Evolutionary conservation across 2,113 vertebrate species (phyloP).

Genomic region (Ageneiosus marmoratus): DNA sequence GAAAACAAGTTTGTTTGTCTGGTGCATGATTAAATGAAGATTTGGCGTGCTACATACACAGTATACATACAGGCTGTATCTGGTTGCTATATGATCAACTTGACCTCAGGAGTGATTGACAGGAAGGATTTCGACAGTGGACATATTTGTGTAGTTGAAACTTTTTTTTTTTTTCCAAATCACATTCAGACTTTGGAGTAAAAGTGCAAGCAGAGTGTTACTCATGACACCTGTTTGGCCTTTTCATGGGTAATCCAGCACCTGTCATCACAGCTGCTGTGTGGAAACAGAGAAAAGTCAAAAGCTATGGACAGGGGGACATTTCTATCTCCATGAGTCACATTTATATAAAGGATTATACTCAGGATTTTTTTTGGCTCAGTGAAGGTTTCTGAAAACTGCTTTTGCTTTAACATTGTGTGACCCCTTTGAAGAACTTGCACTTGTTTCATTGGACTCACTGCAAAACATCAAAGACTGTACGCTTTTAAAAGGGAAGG

Average conservation of each 20-base stretch:
- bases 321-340: slow-evolving; percentile 27
- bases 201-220: background rate
- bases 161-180: background rate
- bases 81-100: background rate
- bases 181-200: slow-evolving; percentile 1
- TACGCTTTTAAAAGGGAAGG: background rate
- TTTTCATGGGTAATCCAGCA: slow-evolving; percentile 16
- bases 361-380: background rate
- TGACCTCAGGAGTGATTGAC: background rate
- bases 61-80: background rate
- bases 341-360: slow-evolving; percentile 13
- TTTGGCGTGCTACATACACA: background rate
- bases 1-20: background rate
- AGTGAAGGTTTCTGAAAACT: background rate
- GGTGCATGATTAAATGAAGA: background rate
- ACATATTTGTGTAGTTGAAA: background rate
- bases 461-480: background rate
- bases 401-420: background rate
- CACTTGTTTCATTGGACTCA: background rate
- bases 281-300: slow-evolving; percentile 22
- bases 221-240: slow-evolving; percentile 28
- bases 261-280: slow-evolving; percentile 36
- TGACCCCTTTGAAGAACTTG: background rate
- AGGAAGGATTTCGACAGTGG: background rate
- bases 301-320: slow-evolving; percentile 19